Evolutionary conservation across 1,140 invertebrate species (phyloP).

Genomic region (Zaprionus davidi): DNA sequence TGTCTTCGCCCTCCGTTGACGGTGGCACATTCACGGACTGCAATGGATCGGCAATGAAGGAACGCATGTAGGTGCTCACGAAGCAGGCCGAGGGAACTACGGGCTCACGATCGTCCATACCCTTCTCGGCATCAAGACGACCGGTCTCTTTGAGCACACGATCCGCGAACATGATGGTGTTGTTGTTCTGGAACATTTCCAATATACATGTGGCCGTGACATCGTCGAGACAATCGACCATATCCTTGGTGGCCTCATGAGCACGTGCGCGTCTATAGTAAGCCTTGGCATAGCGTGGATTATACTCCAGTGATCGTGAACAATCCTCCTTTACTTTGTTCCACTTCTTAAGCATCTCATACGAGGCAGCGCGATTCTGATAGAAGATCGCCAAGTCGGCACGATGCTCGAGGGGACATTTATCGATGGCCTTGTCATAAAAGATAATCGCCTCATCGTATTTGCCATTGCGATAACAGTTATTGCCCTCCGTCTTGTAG

Average conservation of each 20-base stretch:
- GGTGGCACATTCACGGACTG: slow-evolving; percentile 45
- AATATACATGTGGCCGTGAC: slow-evolving; percentile 95
- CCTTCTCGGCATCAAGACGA: slow-evolving; percentile 89
- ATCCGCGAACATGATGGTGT: slow-evolving; percentile 92
- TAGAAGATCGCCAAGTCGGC: slow-evolving; percentile 95
- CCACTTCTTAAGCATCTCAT: slow-evolving; percentile 96
- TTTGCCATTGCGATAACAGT: slow-evolving; percentile 92
- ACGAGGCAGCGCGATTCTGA: slow-evolving; percentile 97
- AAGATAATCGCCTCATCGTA: slow-evolving; percentile 94
- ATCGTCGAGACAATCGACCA: slow-evolving; percentile 94
- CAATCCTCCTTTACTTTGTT: slow-evolving; percentile 94
- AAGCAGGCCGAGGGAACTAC: slow-evolving; percentile 93
- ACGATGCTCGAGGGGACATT: slow-evolving; percentile 90
- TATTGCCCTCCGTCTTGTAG: slow-evolving; percentile 95
- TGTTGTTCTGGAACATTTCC: slow-evolving; percentile 93
- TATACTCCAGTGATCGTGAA: slow-evolving; percentile 92
- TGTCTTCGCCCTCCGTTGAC: slow-evolving; percentile 72
- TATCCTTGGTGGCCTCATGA: slow-evolving; percentile 91
- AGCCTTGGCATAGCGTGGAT: slow-evolving; percentile 95
- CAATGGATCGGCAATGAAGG: slow-evolving; percentile 93
- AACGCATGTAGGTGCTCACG: slow-evolving; percentile 92
- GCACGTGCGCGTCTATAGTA: slow-evolving; percentile 93
- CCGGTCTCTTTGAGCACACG: slow-evolving; percentile 92
- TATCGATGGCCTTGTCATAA: slow-evolving; percentile 95
- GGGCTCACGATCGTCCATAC: slow-evolving; percentile 88